phyloP scores from a whole-genome alignment of 2,113 vertebrate species.

The Crotalus tigris region DNA sequence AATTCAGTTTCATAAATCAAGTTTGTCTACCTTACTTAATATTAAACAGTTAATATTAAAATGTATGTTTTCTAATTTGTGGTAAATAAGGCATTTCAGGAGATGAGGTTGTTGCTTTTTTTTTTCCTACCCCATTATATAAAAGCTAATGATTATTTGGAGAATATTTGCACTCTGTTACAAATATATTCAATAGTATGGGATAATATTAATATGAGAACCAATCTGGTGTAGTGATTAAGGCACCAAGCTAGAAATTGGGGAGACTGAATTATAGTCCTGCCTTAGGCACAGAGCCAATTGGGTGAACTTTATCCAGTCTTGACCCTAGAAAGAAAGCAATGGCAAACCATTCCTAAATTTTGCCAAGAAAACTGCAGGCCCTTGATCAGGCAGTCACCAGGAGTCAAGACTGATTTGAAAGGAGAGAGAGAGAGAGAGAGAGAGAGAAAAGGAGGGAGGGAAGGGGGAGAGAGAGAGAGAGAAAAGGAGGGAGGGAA shows the following conservation, averaged over 20 bases:
- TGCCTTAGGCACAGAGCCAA: background rate
- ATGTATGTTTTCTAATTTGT: background rate
- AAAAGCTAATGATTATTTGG: background rate
- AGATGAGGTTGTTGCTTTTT: background rate
- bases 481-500: background rate
- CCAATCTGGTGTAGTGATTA: background rate
- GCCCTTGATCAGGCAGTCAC: background rate
- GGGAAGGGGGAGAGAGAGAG: background rate
- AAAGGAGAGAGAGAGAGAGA: background rate
- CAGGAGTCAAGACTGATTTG: background rate
- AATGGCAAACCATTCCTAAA: background rate
- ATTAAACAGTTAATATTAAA: background rate
- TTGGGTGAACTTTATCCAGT: background rate
- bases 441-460: background rate
- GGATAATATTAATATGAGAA: background rate
- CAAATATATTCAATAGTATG: slow-evolving; percentile 7
- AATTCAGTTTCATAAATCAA: background rate
- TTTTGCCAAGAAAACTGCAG: background rate
- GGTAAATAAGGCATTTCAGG: background rate
- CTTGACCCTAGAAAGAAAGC: background rate
- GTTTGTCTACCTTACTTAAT: background rate
- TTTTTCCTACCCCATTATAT: background rate
- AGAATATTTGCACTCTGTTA: slow-evolving; percentile 18
- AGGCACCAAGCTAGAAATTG: background rate
- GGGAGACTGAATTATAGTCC: background rate